Base-by-base conservation (phyloP, 2,113 vertebrate genomes). In the Egretta garzetta region DNA sequence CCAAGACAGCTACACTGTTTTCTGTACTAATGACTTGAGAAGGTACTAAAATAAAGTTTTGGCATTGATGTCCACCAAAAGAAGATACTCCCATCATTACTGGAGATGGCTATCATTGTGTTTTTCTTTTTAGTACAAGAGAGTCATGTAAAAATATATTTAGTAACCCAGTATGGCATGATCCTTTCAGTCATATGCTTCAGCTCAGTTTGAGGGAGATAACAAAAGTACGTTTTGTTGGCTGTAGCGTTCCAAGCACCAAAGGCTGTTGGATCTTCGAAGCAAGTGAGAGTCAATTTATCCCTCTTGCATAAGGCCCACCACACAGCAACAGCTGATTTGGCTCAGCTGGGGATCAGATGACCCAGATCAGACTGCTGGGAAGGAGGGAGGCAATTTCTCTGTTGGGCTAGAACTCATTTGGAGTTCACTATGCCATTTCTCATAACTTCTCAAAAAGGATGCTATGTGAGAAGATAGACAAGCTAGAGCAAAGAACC, bases 311-410 rank as follows among this genome's bases (percentile, higher is more conserved):
- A 3, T 11, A 59, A 70, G 37, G 52, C 26, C 41, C 18, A 33
- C 26, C 71, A 72, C 33, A 64, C 33, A 68, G 37, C 70, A 96
- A 56, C 70, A 93, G 92, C 80, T 93, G 77, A 95, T 72, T 22
- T 75, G 33, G 35, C 37, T 94, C 96, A 96, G 83, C 96, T 85
- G 90, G n/a, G 39, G 39, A 85, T 90, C 95, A 95, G 90, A 72
- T 88, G 92, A 93, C 53, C 47, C 23, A 49, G 53, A 49, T 21
- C 66, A 64, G 26, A 62, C 35, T 9, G 22, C 8, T 35, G 30
- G 39, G 47, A 87, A 87, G 23, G 19, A 71, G 5, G 8, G 4
- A 87, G n/a, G 18, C 6, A 17, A 43, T 45, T 53, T 35, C 67
- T 39, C 30, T 24, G 3, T 24, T 19, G 21, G 28, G 26, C 32